Percentiles rank a stretch among this genome's conserved stretches.
These are phyloP conservation scores for Limenitis camilla DNA, from an alignment of 2,888 invertebrate species.

Conservation along the genomic window DNA sequence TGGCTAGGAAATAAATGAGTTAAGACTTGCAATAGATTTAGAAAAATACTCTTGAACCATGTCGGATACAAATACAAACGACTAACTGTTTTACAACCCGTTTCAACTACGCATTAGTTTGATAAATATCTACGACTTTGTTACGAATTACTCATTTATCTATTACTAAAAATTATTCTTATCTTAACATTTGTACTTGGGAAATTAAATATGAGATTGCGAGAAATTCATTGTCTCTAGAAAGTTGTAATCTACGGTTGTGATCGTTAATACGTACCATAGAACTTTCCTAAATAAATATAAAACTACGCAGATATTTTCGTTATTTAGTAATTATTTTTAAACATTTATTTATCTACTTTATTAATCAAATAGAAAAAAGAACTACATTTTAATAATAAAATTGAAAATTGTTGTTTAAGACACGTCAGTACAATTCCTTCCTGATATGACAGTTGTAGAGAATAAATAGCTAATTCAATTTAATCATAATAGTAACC, in stretches of 20 bases:
- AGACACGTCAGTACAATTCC: neutral
- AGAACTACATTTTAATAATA: neutral
- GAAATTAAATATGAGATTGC: neutral
- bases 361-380: too few species aligned
- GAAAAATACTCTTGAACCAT: too few species aligned
- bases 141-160: too few species aligned
- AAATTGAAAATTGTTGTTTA: neutral
- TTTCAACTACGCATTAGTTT: too few species aligned
- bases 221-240: constrained; percentile 1
- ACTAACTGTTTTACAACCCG: too few species aligned
- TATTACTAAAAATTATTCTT: too few species aligned
- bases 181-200: neutral
- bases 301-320: neutral
- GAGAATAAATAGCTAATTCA: constrained; percentile 18
- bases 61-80: too few species aligned
- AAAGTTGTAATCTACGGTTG: constrained; percentile 3
- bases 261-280: neutral
- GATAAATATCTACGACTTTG: too few species aligned
- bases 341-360: too few species aligned
- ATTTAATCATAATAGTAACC: constrained; percentile 20
- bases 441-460: neutral
- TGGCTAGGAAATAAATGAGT: too few species aligned
- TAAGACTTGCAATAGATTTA: too few species aligned
- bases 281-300: neutral
- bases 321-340: neutral